Percentiles rank a stretch among this genome's conserved stretches.
phyloP scores from a whole-genome alignment of 2,888 invertebrate genomes.

The Drosophila helvetica region DNA sequence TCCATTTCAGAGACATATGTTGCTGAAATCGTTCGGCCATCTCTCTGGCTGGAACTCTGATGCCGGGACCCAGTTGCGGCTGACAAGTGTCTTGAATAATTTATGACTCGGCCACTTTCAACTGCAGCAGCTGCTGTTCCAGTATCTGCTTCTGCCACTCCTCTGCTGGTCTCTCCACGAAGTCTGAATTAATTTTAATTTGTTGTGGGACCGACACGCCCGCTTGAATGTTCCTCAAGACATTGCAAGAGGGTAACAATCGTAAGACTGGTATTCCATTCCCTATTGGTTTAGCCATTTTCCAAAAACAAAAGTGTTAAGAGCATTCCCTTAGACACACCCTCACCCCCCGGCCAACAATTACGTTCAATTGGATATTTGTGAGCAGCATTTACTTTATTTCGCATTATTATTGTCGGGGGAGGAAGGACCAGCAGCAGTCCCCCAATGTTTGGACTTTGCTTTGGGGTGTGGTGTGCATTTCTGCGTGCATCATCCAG shows the following conservation, averaged over 20 bases:
- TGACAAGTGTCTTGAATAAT: conserved; percentile 74
- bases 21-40: conserved; percentile 21
- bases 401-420: conserved; percentile 51
- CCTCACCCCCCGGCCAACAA: conserved; percentile 15
- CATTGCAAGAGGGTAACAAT: conserved; percentile 14
- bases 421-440: conserved; percentile 20
- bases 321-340: conserved; percentile 9
- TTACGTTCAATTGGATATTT: conserved; percentile 55
- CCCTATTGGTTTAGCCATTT: conserved; percentile 17
- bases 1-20: conserved; percentile 41
- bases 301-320: conserved; percentile 17
- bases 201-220: conserved; percentile 22
- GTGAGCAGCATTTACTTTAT: conserved; percentile 53
- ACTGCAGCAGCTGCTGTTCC: conserved; percentile 56
- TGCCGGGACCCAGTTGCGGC: conserved; percentile 64
- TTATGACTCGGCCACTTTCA: conserved; percentile 61
- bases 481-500: conserved; percentile 62
- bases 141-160: conserved; percentile 5
- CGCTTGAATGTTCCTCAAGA: conserved; percentile 23
- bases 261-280: conserved; percentile 19
- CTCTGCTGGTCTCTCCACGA: conserved; percentile 1
- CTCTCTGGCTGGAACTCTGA: conserved; percentile 10
- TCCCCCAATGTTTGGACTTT: neutral
- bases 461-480: conserved; percentile 27
- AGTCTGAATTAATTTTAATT: conserved; percentile 57